These are phyloP conservation scores for Excalfactoria chinensis DNA, from an alignment of 2,113 vertebrate species.

Conservation along the genomic window DNA sequence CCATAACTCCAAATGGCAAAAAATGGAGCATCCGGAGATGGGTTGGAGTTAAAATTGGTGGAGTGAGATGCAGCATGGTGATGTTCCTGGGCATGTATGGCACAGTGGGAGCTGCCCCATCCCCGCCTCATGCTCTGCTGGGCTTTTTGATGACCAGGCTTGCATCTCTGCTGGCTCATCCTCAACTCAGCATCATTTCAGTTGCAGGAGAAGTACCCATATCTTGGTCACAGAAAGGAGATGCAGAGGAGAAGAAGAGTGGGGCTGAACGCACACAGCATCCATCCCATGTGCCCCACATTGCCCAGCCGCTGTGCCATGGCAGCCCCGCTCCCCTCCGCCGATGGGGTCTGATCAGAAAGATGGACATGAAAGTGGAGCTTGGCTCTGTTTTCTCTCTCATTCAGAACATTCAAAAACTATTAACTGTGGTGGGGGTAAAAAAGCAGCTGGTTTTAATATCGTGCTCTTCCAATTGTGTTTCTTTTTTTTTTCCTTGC, in stretches of 20 bases:
- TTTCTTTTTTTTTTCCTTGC: constrained; percentile 23
- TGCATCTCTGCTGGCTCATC: background rate
- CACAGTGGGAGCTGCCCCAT: background rate
- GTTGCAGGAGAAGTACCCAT: background rate
- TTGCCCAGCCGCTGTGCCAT: background rate
- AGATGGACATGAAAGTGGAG: constrained; percentile 77
- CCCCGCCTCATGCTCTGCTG: background rate
- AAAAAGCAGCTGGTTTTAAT: constrained; percentile 67
- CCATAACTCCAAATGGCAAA: background rate
- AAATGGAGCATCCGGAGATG: background rate
- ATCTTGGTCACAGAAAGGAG: background rate
- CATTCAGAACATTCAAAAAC: constrained; percentile 77
- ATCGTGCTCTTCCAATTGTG: constrained; percentile 71
- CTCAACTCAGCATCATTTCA: accelerated
- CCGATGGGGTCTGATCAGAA: constrained; percentile 64
- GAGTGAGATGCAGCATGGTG: accelerated
- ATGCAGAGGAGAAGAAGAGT: background rate
- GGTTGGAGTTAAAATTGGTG: background rate
- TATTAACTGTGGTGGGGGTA: constrained; percentile 78
- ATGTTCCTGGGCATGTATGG: background rate
- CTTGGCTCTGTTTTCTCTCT: constrained; percentile 74
- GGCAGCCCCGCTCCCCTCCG: constrained; percentile 44
- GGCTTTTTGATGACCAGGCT: background rate
- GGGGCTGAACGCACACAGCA: background rate
- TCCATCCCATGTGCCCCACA: background rate